A percentile compares a stretch with the other conserved stretches of the same genome.
Conservation (phyloP, 2,888 invertebrate genomes). For the Andrena camellia region DNA sequence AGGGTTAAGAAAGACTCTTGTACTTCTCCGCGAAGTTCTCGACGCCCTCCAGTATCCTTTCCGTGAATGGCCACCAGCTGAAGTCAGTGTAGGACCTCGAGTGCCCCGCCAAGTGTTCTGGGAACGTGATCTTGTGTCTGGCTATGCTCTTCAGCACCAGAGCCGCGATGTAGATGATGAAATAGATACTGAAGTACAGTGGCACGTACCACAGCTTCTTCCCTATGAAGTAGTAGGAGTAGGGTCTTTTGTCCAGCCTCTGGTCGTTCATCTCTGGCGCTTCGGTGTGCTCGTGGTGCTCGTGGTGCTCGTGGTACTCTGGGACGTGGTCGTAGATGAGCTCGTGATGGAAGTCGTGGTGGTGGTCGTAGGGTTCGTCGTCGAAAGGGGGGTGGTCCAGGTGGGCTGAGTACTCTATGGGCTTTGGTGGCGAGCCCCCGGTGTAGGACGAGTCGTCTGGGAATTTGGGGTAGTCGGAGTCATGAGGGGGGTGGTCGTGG, state of each 20-base stretch:
- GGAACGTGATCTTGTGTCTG: constrained; percentile 89
- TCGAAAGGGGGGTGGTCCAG: constrained; percentile 82
- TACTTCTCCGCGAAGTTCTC: constrained; percentile 66
- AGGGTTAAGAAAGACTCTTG: constrained; percentile 27
- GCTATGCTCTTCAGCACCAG: constrained; percentile 90
- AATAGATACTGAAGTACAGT: constrained; percentile 90
- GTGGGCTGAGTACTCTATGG: constrained; percentile 71
- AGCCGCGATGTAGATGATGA: constrained; percentile 89
- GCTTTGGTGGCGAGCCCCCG: constrained; percentile 67
- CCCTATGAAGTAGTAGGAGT: constrained; percentile 91
- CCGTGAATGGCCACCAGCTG: constrained; percentile 76
- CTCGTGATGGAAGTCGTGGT: constrained; percentile 84
- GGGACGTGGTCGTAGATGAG: constrained; percentile 81
- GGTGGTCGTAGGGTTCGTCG: constrained; percentile 82
- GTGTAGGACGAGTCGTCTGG: constrained; percentile 32
- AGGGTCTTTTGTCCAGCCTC: constrained; percentile 84
- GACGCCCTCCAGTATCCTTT: constrained; percentile 73
- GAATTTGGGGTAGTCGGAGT: constrained; percentile 49
- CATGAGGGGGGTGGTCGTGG: constrained; percentile 26
- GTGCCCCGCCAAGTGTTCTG: constrained; percentile 76
- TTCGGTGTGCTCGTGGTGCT: constrained; percentile 84
- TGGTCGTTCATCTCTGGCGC: constrained; percentile 82
- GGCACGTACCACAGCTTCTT: constrained; percentile 92
- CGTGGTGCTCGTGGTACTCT: constrained; percentile 78
- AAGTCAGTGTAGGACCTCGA: constrained; percentile 59